phyloP scores from a whole-genome alignment of 2,113 vertebrate genomes.

The Blennius ocellaris region DNA sequence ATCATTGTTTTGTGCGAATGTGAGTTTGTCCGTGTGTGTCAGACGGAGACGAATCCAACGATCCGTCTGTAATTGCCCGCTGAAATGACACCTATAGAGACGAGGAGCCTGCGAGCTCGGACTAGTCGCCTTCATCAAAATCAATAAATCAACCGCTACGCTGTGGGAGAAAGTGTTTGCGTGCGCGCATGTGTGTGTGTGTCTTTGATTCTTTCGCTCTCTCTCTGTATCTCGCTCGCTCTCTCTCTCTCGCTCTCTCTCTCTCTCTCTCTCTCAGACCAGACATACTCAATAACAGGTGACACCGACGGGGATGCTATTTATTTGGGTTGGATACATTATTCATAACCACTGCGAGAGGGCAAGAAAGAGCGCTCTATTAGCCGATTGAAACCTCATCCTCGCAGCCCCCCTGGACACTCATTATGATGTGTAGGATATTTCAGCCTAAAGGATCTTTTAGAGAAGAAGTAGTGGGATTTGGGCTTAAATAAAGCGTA shows the following conservation, averaged over 20 bases:
- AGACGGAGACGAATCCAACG: constrained; percentile 31
- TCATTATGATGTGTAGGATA: constrained; percentile 53
- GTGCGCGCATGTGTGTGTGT: constrained; percentile 4
- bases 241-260: constrained; percentile 36
- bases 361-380: constrained; percentile 46
- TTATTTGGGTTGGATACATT: constrained; percentile 64
- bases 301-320: constrained; percentile 60
- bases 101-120: constrained; percentile 37
- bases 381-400: constrained; percentile 34
- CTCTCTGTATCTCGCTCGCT: too few relatives aligned
- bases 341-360: constrained; percentile 54
- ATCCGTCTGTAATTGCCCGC: constrained; percentile 61
- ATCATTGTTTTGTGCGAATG: constrained; percentile 38
- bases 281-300: constrained; percentile 59
- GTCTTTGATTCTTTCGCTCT: constrained; percentile 14
- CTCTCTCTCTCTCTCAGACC: constrained; percentile 36
- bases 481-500: constrained; percentile 35
- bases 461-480: constrained; percentile 23
- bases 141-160: constrained; percentile 69
- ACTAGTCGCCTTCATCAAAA: constrained; percentile 67
- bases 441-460: constrained; percentile 37
- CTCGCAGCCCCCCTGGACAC: constrained; percentile 48
- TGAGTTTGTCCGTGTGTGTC: constrained; percentile 18
- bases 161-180: constrained; percentile 20
- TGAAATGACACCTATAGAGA: constrained; percentile 69